phyloP scores from a whole-genome alignment of 92 coral and sea anemone species.

The Palythoa grandis region DNA sequence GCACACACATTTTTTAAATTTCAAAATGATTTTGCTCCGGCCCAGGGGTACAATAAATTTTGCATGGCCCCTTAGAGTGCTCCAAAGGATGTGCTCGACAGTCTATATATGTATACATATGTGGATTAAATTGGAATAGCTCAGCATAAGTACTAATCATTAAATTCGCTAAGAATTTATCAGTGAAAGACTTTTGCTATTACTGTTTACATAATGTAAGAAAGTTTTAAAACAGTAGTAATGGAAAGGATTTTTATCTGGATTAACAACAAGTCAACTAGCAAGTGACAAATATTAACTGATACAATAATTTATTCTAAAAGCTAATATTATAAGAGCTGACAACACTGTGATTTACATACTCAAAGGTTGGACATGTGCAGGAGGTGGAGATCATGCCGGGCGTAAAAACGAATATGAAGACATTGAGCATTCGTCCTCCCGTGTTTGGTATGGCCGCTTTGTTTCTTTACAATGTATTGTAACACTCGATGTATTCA shows the following conservation, averaged over 20 bases:
- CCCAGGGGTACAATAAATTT: too few relatives aligned
- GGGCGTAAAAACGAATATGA: slow-evolving; percentile 76
- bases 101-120: too few relatives aligned
- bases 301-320: background rate
- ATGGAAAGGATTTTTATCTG: background rate
- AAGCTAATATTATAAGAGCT: background rate
- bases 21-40: too few relatives aligned
- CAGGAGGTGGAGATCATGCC: slow-evolving; percentile 78
- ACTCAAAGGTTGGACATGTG: slow-evolving; percentile 74
- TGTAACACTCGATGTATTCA: background rate
- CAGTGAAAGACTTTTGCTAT: too few relatives aligned
- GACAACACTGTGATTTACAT: background rate
- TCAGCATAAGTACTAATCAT: too few relatives aligned
- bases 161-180: too few relatives aligned
- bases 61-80: too few relatives aligned
- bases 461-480: background rate
- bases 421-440: slow-evolving; percentile 92
- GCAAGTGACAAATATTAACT: background rate
- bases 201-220: too few relatives aligned
- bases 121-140: too few relatives aligned
- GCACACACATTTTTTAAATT: too few relatives aligned
- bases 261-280: background rate
- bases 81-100: too few relatives aligned
- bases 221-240: background rate
- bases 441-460: slow-evolving; percentile 81